Evolutionary conservation across 2,797 vertebrate genomes (phyloP), one percentile per base, ranked within the genome.

Genomic region (Sebastes taczanowskii): DNA sequence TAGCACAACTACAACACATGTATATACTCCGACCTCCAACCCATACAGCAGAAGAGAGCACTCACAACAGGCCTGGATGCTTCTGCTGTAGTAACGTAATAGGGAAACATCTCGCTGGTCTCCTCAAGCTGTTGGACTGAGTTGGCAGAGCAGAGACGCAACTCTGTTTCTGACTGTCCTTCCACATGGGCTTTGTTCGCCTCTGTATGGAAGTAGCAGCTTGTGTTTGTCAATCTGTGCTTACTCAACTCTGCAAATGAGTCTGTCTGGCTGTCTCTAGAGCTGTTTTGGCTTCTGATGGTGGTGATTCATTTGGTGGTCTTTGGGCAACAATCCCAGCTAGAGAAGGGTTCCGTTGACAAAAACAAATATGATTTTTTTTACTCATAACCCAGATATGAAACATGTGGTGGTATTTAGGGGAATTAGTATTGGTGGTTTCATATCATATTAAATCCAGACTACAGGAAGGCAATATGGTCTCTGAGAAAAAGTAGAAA

Each of bases 191-290:
- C 30, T 63, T 63, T 1, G 14, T 22, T 62, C 7, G 22, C 61
- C 74, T 80, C 5, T 80, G 69, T 67, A 53, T 64, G 59, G 63
- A 53, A 71, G 74, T 70, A 75, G 73, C 86, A 89, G 87, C 76
- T 91, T 91, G 81, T 90, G 84, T 91, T 92, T 90, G 83, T 88
- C 73, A 73, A 61, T 81, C 80, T 86, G 77, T 85, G 77, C 74
- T 86, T 80, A 79, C 72, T 83, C 77, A 71, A 35, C 42, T 72
- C 63, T 80, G 74, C 77, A 84, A 88, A 89, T 85, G 71, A 86
- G 34, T 34, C 78, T 53, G 75, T 49, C 49, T 80, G 67, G 56
- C 60, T 38, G 65, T 63, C 67, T 80, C 32, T 23, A 55, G 78
- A 81, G 25, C 59, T 70, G 65, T 42, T 58, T 73, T 89, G 84